Percentiles rank a stretch among this genome's conserved stretches.
Conservation (phyloP, 2,797 vertebrate genomes). For the Champsocephalus esox region DNA sequence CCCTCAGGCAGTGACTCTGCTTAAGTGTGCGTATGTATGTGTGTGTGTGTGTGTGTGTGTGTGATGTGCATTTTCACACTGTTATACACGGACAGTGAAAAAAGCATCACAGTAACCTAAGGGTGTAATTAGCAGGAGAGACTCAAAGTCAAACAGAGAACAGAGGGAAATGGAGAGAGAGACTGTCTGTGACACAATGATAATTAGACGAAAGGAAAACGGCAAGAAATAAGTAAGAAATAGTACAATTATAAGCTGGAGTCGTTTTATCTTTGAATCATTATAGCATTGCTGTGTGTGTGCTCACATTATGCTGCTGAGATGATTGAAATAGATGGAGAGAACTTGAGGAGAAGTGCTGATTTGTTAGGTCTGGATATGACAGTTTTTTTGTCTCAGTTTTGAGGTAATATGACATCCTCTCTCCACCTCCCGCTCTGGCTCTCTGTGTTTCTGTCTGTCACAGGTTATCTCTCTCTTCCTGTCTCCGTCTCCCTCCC, state of each 20-base stretch:
- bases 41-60: conserved; percentile 1
- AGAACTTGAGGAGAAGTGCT: conserved; percentile 27
- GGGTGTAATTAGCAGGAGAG: conserved; percentile 23
- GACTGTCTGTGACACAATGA: conserved; percentile 16
- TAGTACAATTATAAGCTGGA: conserved; percentile 20
- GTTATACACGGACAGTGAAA: conserved; percentile 25
- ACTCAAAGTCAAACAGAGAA: conserved; percentile 28
- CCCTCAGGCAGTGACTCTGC: conserved; percentile 74
- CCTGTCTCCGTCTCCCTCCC: conserved; percentile 2
- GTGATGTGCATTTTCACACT: conserved; percentile 33
- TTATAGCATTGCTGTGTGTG: conserved; percentile 14
- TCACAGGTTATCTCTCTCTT: conserved; percentile 25
- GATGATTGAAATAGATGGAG: conserved; percentile 11
- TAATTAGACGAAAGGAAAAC: conserved; percentile 12
- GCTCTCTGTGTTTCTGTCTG: conserved; percentile 1
- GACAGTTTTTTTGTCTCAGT: conserved; percentile 34
- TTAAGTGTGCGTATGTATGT: conserved; percentile 46
- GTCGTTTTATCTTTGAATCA: neutral
- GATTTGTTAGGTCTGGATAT: conserved; percentile 27
- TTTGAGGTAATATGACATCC: conserved; percentile 25
- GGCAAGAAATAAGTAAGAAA: conserved; percentile 7
- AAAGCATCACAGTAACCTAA: conserved; percentile 18
- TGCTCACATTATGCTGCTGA: conserved; percentile 4
- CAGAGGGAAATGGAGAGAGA: conserved; percentile 1
- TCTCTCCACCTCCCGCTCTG: neutral